phyloP scores from a whole-genome alignment of 2,113 vertebrate genomes.

The Ochotona curzoniae region DNA sequence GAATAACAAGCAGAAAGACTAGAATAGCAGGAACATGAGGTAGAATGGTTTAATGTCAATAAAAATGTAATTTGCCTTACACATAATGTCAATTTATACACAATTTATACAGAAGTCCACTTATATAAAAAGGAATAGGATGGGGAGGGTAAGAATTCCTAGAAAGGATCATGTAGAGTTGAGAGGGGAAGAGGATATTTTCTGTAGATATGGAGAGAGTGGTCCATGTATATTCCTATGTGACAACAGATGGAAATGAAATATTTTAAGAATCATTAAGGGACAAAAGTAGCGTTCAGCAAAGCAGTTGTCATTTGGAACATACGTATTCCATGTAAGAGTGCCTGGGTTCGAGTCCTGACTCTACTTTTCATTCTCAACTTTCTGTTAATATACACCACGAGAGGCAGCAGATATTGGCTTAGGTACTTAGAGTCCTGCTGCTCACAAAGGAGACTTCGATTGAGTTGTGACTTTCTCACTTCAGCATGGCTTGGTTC shows the following conservation, averaged over 20 bases:
- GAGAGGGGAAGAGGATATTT: neutral
- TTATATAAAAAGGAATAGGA: neutral
- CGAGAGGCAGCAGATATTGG: too few relatives aligned
- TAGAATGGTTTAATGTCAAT: neutral
- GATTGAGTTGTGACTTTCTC: too few relatives aligned
- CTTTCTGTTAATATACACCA: too few relatives aligned
- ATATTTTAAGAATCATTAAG: neutral
- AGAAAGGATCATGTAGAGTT: too few relatives aligned
- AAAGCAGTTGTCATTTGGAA: too few relatives aligned
- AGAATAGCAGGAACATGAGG: neutral
- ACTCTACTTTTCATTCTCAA: too few relatives aligned
- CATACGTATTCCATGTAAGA: too few relatives aligned
- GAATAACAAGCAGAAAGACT: neutral
- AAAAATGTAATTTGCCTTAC: neutral
- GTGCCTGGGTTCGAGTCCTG: too few relatives aligned
- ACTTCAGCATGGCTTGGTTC: too few relatives aligned
- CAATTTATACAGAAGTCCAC: neutral
- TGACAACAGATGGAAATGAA: neutral
- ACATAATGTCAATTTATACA: neutral
- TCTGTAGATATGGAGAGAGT: neutral
- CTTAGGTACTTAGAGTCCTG: too few relatives aligned
- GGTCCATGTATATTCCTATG: neutral
- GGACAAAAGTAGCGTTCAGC: too few relatives aligned
- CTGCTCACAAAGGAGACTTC: too few relatives aligned
- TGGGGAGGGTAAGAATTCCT: neutral